phyloP scores from a whole-genome alignment of 1,140 invertebrate species.

The Drosophila nannoptera region DNA sequence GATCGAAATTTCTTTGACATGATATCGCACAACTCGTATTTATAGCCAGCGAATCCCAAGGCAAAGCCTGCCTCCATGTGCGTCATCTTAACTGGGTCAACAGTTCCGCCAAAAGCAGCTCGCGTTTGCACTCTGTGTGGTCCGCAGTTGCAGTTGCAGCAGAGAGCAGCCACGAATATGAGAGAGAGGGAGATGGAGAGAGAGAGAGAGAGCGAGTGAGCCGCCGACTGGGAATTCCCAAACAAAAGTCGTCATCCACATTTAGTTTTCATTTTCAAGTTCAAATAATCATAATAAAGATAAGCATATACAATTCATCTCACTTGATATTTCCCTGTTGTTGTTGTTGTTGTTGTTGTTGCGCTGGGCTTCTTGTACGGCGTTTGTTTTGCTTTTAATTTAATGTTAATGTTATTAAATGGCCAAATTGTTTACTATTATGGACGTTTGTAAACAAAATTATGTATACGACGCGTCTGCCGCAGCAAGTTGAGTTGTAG shows the following conservation, averaged over 20 bases:
- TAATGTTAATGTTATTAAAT: conserved; percentile 79
- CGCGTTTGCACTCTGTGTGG: conserved; percentile 15
- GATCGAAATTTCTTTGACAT: conserved; percentile 25
- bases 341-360: conserved; percentile 12
- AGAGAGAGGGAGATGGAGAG: too few species aligned
- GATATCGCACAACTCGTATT: conserved; percentile 26
- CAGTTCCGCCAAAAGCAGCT: conserved; percentile 37
- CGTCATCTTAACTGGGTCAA: conserved; percentile 60
- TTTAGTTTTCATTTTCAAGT: conserved; percentile 57
- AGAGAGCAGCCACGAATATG: too few species aligned
- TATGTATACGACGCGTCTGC: conserved; percentile 70
- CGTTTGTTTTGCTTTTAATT: conserved; percentile 75
- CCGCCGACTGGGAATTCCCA: conserved; percentile 62
- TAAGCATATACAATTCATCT: conserved; percentile 52
- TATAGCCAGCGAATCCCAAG: conserved; percentile 26
- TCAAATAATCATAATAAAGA: conserved; percentile 77
- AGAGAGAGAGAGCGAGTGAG: too few species aligned
- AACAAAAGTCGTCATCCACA: conserved; percentile 69
- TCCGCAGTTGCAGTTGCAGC: conserved; percentile 5
- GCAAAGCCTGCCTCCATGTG: conserved; percentile 1
- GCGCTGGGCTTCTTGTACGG: conserved; percentile 47
- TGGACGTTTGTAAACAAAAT: conserved; percentile 77
- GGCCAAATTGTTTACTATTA: conserved; percentile 78
- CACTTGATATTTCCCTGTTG: not conserved
- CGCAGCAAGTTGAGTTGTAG: conserved; percentile 50